Conservation (phyloP, 2,888 invertebrate genomes). For the Dynastes tityus region DNA sequence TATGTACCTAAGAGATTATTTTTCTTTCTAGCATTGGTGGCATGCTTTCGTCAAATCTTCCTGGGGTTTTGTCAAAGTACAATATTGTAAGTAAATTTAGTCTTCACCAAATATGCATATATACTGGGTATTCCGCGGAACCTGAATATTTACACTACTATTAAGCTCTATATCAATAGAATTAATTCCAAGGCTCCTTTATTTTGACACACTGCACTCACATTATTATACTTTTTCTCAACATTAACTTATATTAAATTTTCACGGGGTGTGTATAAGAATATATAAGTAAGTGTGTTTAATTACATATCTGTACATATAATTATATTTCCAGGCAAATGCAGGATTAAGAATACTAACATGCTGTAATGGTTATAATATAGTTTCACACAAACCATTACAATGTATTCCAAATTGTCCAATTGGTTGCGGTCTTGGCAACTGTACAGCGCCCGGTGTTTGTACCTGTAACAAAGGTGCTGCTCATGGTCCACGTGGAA, state of each 20-base stretch:
- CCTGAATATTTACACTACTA: too few relatives aligned
- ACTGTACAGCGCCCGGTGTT: slow-evolving; percentile 77
- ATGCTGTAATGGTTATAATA: slow-evolving; percentile 82
- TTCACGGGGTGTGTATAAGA: too few relatives aligned
- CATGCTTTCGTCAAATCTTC: slow-evolving; percentile 20
- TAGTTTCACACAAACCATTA: slow-evolving; percentile 73
- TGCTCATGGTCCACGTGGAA: slow-evolving; percentile 71
- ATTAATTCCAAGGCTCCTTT: too few relatives aligned
- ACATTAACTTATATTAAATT: too few relatives aligned
- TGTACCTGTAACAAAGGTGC: slow-evolving; percentile 79
- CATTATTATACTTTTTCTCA: too few relatives aligned
- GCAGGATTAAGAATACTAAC: slow-evolving; percentile 78
- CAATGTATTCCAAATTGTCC: slow-evolving; percentile 78
- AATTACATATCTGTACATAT: neutral
- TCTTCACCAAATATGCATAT: too few relatives aligned
- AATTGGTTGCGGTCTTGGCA: slow-evolving; percentile 79
- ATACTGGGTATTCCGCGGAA: too few relatives aligned
- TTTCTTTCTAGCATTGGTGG: slow-evolving; percentile 2
- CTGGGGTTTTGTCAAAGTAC: slow-evolving; percentile 68
- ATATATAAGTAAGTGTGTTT: too few relatives aligned
- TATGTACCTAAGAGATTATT: neutral
- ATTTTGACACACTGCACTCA: too few relatives aligned
- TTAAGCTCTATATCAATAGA: too few relatives aligned
- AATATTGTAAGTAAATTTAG: slow-evolving; percentile 72
- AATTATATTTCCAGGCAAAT: slow-evolving; percentile 71